These are phyloP conservation scores for Alcedo quadribrachys DNA, from an alignment of 2,797 vertebrate species.

Conservation along the genomic window DNA sequence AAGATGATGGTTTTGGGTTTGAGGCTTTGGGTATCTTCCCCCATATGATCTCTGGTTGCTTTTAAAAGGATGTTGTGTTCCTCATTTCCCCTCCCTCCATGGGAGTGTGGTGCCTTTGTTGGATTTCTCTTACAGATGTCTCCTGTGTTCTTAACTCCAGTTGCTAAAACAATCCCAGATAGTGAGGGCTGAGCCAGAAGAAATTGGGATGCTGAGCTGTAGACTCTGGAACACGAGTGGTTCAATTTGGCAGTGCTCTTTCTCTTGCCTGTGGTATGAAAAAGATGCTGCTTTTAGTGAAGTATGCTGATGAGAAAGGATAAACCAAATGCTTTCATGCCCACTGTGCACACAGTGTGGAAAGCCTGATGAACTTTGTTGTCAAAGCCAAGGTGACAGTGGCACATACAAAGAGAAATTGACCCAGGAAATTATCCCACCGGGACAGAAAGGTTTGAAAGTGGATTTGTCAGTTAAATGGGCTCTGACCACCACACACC, in stretches of 20 bases:
- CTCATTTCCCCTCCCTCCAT: background rate
- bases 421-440: background rate
- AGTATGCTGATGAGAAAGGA: background rate
- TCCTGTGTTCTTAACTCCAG: background rate
- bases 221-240: background rate
- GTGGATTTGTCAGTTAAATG: background rate
- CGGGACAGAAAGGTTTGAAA: background rate
- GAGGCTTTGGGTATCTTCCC: background rate
- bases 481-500: background rate
- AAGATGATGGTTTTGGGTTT: background rate
- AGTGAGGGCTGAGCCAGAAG: background rate
- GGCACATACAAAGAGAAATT: background rate
- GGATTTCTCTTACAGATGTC: background rate
- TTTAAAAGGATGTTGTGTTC: background rate
- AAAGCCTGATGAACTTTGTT: background rate
- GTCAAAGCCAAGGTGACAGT: conserved; percentile 6
- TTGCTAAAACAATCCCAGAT: background rate
- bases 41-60: background rate
- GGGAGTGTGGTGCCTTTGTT: background rate
- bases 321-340: background rate
- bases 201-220: background rate
- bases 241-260: background rate
- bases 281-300: background rate
- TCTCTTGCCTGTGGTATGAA: background rate
- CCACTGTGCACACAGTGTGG: background rate